Conservation (phyloP, 2,888 invertebrate genomes). For the Anaspis maculata region DNA sequence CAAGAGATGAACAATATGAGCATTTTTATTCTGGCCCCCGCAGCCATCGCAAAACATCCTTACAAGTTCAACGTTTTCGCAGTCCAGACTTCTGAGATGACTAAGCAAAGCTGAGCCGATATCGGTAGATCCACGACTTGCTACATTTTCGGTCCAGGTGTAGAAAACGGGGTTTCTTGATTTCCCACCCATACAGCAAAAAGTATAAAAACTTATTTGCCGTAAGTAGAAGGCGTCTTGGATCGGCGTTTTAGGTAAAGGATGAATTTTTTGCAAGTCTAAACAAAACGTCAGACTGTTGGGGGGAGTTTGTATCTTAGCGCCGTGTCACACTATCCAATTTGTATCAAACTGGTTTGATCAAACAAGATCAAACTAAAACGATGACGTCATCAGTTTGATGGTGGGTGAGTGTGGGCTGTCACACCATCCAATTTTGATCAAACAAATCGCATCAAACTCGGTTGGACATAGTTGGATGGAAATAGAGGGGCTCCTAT, state of each 20-base stretch:
- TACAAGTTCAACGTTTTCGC: not conserved
- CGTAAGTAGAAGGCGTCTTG: not conserved
- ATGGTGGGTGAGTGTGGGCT: no score
- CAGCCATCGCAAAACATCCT: constrained; percentile 1
- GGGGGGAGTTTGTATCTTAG: not conserved
- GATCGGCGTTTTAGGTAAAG: not conserved
- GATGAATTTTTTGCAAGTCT: not conserved
- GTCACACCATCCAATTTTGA: no score
- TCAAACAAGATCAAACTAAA: no score
- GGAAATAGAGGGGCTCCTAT: no score
- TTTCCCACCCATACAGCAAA: not conserved
- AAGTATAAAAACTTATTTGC: not conserved
- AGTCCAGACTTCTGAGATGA: not conserved
- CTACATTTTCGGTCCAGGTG: not conserved
- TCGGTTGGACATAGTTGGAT: no score
- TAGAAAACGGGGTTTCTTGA: constrained; percentile 1
- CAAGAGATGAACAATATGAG: not conserved
- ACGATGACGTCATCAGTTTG: no score
- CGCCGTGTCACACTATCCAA: no score
- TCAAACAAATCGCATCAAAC: no score
- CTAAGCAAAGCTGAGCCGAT: not conserved
- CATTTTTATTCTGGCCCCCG: constrained; percentile 1
- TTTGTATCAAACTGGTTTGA: no score
- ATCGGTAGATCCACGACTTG: not conserved
- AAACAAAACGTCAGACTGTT: not conserved